phyloP scores from a whole-genome alignment of 2,888 invertebrate genomes.

The Leptinotarsa haldemani region DNA sequence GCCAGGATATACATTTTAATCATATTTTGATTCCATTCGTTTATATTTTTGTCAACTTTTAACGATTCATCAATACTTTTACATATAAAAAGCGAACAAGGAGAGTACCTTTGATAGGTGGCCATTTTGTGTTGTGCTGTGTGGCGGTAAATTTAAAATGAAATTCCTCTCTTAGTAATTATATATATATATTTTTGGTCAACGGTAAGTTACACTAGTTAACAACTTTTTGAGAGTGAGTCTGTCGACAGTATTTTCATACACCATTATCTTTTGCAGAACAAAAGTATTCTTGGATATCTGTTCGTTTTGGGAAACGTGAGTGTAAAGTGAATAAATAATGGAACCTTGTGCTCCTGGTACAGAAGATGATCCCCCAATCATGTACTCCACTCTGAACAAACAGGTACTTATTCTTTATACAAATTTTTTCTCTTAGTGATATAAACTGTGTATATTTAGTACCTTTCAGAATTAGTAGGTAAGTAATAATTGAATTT shows the following conservation, averaged over 20 bases:
- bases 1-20: not conserved
- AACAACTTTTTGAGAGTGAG: conserved; percentile 10
- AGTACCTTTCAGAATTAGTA: conserved; percentile 32
- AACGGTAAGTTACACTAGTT: conserved; percentile 55
- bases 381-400: conserved; percentile 51
- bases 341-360: conserved; percentile 62
- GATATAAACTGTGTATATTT: conserved; percentile 3
- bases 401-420: conserved; percentile 56
- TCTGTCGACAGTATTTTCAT: conserved; percentile 26
- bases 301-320: conserved; percentile 42
- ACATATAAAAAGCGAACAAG: not conserved
- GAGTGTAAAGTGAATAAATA: conserved; percentile 46
- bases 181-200: conserved; percentile 24
- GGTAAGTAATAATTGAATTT: conserved; percentile 42
- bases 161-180: conserved; percentile 22
- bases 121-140: conserved; percentile 54
- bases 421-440: not conserved
- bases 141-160: conserved; percentile 52
- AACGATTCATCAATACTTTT: not conserved
- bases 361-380: conserved; percentile 59
- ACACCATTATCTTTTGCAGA: conserved; percentile 41
- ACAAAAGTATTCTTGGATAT: conserved; percentile 23
- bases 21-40: not conserved
- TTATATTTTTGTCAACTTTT: not conserved
- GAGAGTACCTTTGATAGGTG: conserved; percentile 32